Conservation (phyloP, 2,797 vertebrate genomes). For the Hypotaenidia okinawae region DNA sequence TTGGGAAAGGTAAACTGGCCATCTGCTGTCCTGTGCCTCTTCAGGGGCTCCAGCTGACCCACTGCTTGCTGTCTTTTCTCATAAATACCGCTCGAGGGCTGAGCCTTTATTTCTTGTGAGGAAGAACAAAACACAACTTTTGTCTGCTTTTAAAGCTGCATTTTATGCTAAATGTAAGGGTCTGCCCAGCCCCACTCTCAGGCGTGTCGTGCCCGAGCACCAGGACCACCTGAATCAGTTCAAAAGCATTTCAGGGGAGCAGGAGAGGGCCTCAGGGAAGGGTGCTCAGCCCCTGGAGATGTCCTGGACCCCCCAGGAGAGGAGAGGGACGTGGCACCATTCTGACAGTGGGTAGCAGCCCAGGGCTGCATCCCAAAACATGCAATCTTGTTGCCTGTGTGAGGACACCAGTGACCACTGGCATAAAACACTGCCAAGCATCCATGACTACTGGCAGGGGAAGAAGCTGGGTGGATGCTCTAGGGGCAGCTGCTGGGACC, state of each 20-base stretch:
- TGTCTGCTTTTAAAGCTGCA: neutral
- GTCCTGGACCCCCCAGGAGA: neutral
- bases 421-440: accelerated
- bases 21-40: neutral
- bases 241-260: neutral
- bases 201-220: neutral
- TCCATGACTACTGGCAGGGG: neutral
- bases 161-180: neutral
- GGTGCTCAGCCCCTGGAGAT: neutral
- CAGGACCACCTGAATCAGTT: neutral
- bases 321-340: accelerated
- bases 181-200: neutral
- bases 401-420: neutral
- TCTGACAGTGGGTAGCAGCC: neutral
- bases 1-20: neutral
- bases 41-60: neutral
- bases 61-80: neutral
- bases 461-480: neutral
- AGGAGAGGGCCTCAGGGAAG: neutral
- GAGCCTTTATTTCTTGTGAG: neutral
- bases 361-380: neutral
- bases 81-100: neutral
- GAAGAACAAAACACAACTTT: neutral
- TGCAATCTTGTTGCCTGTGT: neutral
- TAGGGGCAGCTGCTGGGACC: neutral